Evolutionary conservation across 2,797 vertebrate species (phyloP), one percentile per base, ranked within the genome.

Genomic region (Myiotriccus ornatus): DNA sequence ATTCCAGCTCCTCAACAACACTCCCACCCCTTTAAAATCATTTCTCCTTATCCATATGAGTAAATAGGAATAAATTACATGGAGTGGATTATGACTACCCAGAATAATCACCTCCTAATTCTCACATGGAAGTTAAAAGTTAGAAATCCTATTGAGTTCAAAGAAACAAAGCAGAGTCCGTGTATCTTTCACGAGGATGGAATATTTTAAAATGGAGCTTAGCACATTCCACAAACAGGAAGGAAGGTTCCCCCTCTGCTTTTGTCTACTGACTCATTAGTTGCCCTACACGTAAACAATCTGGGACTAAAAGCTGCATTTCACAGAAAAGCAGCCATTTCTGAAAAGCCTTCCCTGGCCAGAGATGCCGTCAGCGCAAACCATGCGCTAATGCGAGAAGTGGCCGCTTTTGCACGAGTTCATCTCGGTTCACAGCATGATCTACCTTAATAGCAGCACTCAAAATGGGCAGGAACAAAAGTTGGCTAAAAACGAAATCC

Each of bases 181-280:
- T 0, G 8, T 3, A 41, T 15, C 60, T 46, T 80, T 57, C 80
- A 37, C 53, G 50, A 65, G 39, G 69, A 88, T 6, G n/a, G 90
- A 69, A 88, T 64, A 60, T 23, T 46, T 56, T 57, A 1, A 60
- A 87, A 76, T 5, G 50, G 71, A 88, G 49, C 73, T 65, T 12
- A 39, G 35, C 41, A 37, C 57, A 20, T 37, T 56, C 89, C 91
- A 56, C 68, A 53, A 53, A 71, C 64, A 78, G 85, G 85, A 94
- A 91, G 65, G 91, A 92, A 93, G 83, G 55, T 68, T 78, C 79
- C 55, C 56, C 47, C 84, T 93, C 82, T 57, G 79, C 73, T 39
- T 41, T 35, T 30, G 46, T 2, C 21, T 9, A 14, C 3, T 14
- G 62, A 50, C 59, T 68, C 89, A 80, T 78, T 57, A 90, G 62